Base-by-base conservation (phyloP, 1,140 invertebrate genomes). In the Planococcus citri region DNA sequence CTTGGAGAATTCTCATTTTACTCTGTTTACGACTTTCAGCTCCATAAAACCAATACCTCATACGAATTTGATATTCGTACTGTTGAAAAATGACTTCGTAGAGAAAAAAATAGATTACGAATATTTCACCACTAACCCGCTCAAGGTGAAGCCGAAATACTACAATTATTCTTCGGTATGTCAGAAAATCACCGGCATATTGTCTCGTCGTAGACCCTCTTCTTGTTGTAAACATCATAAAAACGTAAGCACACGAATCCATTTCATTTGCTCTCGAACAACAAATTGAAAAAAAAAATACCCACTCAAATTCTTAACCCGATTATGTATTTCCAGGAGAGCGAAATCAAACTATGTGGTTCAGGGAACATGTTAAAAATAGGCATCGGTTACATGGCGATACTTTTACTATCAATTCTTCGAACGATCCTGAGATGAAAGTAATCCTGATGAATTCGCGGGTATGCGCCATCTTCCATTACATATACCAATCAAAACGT, bases 181-280 rank as follows among this genome's bases (percentile, higher is more conserved):
- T 64, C 20, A 64, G 2, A 64, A 64, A 64, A 20, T 25, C 17
- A 24, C 3, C 6, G 60, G 2, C 1, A 4, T 25, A 2, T 64
- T 64, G 24, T 64, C 60, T 64, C 60, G 60, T 17, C 60, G 60
- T 25, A 22, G 60, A 24, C 60, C 60, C 3, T 24, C 14, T 10
- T 64, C 22, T 64, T 64, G 60, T 25, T 22, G 2, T 25, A 64
- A 64, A 64, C 60, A 64, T 27, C 22, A 64, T 25, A 64, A 64
- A 64, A 27, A 64, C 9, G 60, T 64, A 17, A 64, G 25, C 24
- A 33, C 29, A n/a, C n/a, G n/a, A n/a, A n/a, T n/a, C n/a, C n/a
- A n/a, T n/a, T n/a, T n/a, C n/a, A n/a, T n/a, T n/a, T n/a, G n/a
- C n/a, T n/a, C n/a, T n/a, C n/a, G n/a, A n/a, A n/a, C n/a, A n/a